Evolutionary conservation across 2,113 vertebrate genomes (phyloP), one percentile per base, ranked within the genome.

Genomic region (Siphamia tubifer): DNA sequence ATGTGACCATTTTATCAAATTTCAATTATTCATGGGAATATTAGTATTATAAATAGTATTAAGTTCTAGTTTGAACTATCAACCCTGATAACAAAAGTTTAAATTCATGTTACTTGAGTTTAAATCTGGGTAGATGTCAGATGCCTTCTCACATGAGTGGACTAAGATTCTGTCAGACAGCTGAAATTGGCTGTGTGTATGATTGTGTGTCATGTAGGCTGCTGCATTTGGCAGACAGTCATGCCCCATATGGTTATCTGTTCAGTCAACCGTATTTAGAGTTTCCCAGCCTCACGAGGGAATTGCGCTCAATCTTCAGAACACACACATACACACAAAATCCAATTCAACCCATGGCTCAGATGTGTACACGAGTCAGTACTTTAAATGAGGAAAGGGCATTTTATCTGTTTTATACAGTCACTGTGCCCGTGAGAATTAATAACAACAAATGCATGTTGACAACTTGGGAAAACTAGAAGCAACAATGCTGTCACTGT

Each of bases 221-320:
- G 49, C 64, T 68, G 64, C 23, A 54, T 75, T 85, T 87, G 84
- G 82, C 79, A 79, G 38, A 56, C 42, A 55, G 47, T 66, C 34
- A 64, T 38, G 67, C 44, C 49, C 62, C 90, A 88, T 85, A 86
- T 91, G 87, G 79, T 80, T 73, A 68, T 87, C 77, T 75, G 81
- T 87, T 81, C 83, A 74, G 63, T 76, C 77, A 74, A 47, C 79
- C 80, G 38, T 80, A 61, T 79, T 81, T 47, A 75, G 49, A 82
- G 73, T 65, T 82, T 75, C 28, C 52, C 47, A 62, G 60, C 48
- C 70, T 64, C 68, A 68, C 11, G 1, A 31, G 77, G 77, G 77
- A 81, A 68, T 75, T 55, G 4, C 57, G 5, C 66, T 74, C 35
- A 67, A 43, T 79, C 69, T 56, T 63, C 43, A 38, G 25, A 78